Evolutionary conservation across 2,113 vertebrate species (phyloP).

Genomic region (Megaceryle maxima): DNA sequence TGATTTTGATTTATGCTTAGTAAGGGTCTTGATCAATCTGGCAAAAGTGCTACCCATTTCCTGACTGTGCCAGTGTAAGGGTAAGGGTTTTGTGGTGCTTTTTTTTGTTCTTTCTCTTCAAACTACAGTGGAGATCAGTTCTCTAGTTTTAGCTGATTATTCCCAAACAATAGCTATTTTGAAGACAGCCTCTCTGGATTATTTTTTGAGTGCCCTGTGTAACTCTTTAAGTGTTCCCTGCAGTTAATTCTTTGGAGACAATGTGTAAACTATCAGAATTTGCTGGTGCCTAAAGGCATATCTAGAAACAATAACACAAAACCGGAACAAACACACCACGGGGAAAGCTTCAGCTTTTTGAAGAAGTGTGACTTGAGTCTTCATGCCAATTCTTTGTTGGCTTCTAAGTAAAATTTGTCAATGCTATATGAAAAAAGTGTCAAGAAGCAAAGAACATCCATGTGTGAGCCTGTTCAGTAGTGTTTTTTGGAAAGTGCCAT

Average conservation of each 20-base stretch:
- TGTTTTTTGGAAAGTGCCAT: rapidly evolving
- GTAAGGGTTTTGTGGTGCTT: background rate
- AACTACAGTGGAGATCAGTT: background rate
- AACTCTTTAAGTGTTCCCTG: background rate
- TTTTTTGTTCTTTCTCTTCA: background rate
- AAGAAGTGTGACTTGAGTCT: background rate
- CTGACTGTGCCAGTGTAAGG: background rate
- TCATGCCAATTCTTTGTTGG: slow-evolving; percentile 22
- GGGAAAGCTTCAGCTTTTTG: background rate
- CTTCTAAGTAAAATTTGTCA: background rate
- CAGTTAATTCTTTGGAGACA: slow-evolving; percentile 6
- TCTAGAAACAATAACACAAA: slow-evolving; percentile 34
- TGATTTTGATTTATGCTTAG: background rate
- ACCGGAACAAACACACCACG: background rate
- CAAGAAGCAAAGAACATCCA: background rate
- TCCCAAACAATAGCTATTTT: background rate
- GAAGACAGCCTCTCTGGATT: background rate
- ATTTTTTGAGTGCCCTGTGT: background rate
- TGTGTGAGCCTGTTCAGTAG: background rate
- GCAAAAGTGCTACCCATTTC: background rate
- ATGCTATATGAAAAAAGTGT: background rate
- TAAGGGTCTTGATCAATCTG: background rate
- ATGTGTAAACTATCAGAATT: background rate
- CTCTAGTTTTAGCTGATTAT: background rate
- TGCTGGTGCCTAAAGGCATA: background rate